These are phyloP conservation scores for Geotrupes spiniger DNA, from an alignment of 2,888 invertebrate genomes.

Conservation along the genomic window DNA sequence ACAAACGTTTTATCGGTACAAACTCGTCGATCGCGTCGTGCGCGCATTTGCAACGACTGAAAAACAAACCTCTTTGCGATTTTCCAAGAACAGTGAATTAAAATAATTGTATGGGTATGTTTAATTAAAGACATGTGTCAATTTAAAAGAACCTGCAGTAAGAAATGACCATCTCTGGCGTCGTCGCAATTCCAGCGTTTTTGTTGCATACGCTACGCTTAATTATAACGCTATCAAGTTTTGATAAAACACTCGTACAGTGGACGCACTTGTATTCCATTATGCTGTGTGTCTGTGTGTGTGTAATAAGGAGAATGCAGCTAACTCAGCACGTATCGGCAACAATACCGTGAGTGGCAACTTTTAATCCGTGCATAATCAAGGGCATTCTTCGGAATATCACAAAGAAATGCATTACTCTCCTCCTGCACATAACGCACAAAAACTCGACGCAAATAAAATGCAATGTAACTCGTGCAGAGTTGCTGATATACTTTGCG, in stretches of 20 bases:
- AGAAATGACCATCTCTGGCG: no score
- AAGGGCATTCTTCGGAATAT: constrained; percentile 5
- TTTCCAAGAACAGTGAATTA: no score
- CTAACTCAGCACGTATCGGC: constrained; percentile 5
- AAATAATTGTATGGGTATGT: background rate
- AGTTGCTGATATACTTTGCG: background rate
- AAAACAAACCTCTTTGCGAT: no score
- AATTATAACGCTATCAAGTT: constrained; percentile 7
- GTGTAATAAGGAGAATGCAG: constrained; percentile 1
- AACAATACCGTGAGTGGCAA: constrained; percentile 2
- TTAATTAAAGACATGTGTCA: constrained; percentile 4
- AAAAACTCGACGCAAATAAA: constrained; percentile 4
- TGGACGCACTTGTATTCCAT: background rate
- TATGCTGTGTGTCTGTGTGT: no score
- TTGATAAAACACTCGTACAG: constrained; percentile 1
- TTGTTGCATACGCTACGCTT: constrained; percentile 3
- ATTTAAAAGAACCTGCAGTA: background rate
- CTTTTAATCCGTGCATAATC: constrained; percentile 8
- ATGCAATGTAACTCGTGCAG: constrained; percentile 1
- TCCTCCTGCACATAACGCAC: background rate
- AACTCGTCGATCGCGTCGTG: no score
- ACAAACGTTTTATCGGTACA: no score
- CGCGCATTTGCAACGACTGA: no score
- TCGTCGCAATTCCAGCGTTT: background rate
- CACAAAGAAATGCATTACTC: constrained; percentile 6